Base-by-base conservation (phyloP, 2,797 vertebrate species). In the Pantherophis alleghaniensis region DNA sequence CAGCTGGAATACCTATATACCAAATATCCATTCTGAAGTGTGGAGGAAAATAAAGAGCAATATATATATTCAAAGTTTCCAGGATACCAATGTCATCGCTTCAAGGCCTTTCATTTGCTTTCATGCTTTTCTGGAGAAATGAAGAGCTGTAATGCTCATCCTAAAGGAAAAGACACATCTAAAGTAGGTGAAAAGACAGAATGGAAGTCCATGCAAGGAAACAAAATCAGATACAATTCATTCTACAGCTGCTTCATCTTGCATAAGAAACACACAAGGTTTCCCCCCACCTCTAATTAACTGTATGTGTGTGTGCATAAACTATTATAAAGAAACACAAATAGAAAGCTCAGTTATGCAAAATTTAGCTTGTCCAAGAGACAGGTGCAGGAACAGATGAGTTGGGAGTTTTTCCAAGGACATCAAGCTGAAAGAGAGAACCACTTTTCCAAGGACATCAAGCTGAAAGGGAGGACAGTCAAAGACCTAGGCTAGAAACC, bases 141-240 rank as follows among this genome's bases (percentile, higher is more conserved):
- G 66, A 91, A 89, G 14, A 89, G 61, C 56, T 91, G 55, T 37
- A 88, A 56, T 91, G 79, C 47, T 87, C 66, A 61, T 91, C 57
- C 56, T 63, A 69, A 88, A 51, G 12, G 24, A 83, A 91, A 61
- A 53, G 28, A 88, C 4, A 32, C 14, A 9, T 9, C 5, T 14
- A 91, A 91, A 93, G 14, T 93, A 89, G 90, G 90, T 93, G 86
- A 93, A 91, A 93, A 86, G 57, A 69, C 66, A 83, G 16, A 9
- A 4, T 55, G 57, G 47, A 61, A 93, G 42, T 60, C 61, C 90
- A 93, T 55, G 22, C 16, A 88, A 91, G 57, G 57, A 53, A 69
- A 89, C 57, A 61, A 20, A 88, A 90, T 51, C 53, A 32, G 22
- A 55, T 51, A 55, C 57, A 55, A 51, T 42, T 69, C 89, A 90